Evolutionary conservation across 2,888 invertebrate genomes (phyloP).

Genomic region (Plebejus melissa): DNA sequence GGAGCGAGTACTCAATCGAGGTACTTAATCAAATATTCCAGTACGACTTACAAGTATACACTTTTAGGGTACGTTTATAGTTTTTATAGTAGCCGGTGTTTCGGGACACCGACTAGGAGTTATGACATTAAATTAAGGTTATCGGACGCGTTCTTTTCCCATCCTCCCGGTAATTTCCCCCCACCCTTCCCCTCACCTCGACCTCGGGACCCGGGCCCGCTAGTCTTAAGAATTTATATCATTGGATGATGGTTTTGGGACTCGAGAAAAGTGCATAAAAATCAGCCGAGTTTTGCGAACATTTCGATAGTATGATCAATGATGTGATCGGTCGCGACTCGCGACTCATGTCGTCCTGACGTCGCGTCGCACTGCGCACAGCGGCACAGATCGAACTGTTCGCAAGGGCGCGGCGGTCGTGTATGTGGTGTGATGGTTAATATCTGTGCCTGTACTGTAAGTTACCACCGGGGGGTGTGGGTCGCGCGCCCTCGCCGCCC

Average conservation of each 20-base stretch:
- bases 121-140: constrained; percentile 37
- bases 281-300: constrained; percentile 8
- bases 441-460: constrained; percentile 13
- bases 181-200: not conserved
- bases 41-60: constrained; percentile 62
- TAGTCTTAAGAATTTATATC: constrained; percentile 54
- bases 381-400: not conserved
- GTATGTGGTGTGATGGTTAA: constrained; percentile 17
- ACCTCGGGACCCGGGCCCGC: not conserved
- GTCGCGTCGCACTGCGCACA: not conserved
- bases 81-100: constrained; percentile 45
- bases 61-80: constrained; percentile 51
- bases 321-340: not conserved
- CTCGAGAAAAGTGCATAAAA: constrained; percentile 57
- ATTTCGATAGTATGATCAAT: not conserved
- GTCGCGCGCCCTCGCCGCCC: constrained; percentile 3
- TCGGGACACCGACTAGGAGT: constrained; percentile 50
- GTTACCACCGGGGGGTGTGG: not conserved
- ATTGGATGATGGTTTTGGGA: constrained; percentile 70
- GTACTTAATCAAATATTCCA: constrained; percentile 55
- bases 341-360: not conserved
- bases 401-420: not conserved
- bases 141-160: not conserved
- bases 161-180: not conserved
- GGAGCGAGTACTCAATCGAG: constrained; percentile 44